Evolutionary conservation across 2,113 vertebrate genomes (phyloP).

Genomic region (Emydura subglobosa): DNA sequence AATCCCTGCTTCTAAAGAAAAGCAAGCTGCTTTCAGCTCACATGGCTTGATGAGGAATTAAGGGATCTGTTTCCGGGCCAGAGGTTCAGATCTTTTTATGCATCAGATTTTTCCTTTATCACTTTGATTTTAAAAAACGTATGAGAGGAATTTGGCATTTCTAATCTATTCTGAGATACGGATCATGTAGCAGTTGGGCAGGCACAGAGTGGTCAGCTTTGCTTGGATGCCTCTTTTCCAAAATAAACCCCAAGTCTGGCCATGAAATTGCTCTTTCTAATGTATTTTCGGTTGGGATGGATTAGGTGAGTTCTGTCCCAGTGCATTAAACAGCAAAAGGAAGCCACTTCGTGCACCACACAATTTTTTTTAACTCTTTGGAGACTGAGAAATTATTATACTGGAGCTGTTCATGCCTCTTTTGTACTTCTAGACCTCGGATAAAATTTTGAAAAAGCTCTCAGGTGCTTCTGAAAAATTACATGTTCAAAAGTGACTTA

Average conservation of each 20-base stretch:
- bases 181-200: not conserved
- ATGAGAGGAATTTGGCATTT: not conserved
- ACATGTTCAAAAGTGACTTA: not conserved
- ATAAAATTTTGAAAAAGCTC: not conserved
- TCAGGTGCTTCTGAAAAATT: accelerated
- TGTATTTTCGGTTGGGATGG: not conserved
- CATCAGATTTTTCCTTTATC: accelerated
- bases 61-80: not conserved
- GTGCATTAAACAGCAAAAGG: not conserved
- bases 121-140: not conserved
- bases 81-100: not conserved
- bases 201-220: not conserved
- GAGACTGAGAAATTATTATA: not conserved
- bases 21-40: not conserved
- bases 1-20: not conserved
- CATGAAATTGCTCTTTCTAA: not conserved
- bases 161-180: not conserved
- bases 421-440: accelerated
- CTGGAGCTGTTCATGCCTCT: not conserved
- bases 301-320: not conserved
- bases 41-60: not conserved
- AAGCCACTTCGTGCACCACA: not conserved
- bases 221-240: not conserved
- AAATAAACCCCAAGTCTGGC: not conserved
- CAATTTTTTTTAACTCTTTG: not conserved